Evolutionary conservation across 2,113 vertebrate genomes (phyloP).

Genomic region (Zootoca vivipara): DNA sequence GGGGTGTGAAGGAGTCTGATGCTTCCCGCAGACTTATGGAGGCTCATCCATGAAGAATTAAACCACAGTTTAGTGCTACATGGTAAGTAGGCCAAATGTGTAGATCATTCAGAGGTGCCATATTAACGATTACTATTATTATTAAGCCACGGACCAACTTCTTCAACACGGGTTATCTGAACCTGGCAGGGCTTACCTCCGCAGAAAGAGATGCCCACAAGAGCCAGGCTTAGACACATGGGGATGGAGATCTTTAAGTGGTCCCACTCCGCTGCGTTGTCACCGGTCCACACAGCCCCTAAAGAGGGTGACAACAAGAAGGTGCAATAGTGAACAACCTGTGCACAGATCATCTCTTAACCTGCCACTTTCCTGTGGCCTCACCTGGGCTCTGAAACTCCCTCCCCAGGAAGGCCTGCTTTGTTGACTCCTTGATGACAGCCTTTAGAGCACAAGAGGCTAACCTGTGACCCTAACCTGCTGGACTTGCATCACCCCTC

Average conservation of each 20-base stretch:
- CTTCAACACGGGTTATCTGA: too few relatives aligned
- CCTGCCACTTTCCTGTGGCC: background rate
- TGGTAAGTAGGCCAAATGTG: background rate
- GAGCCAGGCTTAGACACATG: constrained; percentile 88
- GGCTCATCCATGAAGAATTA: too few relatives aligned
- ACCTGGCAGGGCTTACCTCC: constrained; percentile 78
- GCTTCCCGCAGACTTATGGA: too few relatives aligned
- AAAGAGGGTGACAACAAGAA: background rate
- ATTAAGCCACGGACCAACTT: background rate
- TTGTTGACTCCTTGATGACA: too few relatives aligned
- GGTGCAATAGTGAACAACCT: background rate
- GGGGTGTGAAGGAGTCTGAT: too few relatives aligned
- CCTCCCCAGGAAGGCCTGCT: too few relatives aligned
- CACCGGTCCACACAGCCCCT: constrained; percentile 94
- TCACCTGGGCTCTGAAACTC: background rate
- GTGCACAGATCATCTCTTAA: background rate
- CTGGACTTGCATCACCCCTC: too few relatives aligned
- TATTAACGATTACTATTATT: background rate
- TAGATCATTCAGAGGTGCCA: background rate
- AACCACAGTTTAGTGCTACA: too few relatives aligned
- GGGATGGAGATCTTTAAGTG: constrained; percentile 90
- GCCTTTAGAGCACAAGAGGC: too few relatives aligned
- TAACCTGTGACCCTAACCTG: too few relatives aligned
- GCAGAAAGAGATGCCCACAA: constrained; percentile 90
- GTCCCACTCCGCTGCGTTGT: constrained; percentile 91